Evolutionary conservation across 2,113 vertebrate genomes (phyloP).

Genomic region (Sula dactylatra): DNA sequence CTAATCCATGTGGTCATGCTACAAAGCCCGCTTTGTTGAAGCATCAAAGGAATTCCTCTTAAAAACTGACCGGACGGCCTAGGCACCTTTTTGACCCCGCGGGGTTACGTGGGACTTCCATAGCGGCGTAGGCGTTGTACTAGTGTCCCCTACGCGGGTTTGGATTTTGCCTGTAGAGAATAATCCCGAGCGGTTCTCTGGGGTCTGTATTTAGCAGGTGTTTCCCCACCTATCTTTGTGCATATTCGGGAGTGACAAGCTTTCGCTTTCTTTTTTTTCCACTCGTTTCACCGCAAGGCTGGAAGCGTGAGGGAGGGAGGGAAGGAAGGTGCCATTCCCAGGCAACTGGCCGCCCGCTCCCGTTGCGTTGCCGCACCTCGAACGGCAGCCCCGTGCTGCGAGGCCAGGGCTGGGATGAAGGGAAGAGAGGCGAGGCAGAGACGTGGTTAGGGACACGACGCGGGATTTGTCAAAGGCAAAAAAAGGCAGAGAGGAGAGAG

Average conservation of each 20-base stretch:
- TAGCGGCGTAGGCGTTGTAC: not conserved
- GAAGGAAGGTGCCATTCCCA: not conserved
- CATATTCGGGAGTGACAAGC: constrained; percentile 45
- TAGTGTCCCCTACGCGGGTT: not conserved
- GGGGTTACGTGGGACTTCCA: not conserved
- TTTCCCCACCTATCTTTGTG: constrained; percentile 41
- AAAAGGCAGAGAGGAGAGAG: not conserved
- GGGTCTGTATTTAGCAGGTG: not conserved
- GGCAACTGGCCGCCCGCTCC: not conserved
- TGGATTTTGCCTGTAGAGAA: constrained; percentile 27
- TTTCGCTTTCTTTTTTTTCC: constrained; percentile 22
- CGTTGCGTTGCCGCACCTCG: not conserved
- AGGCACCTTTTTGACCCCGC: not conserved
- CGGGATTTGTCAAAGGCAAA: not conserved
- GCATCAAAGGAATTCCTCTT: constrained; percentile 24
- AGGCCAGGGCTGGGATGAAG: not conserved
- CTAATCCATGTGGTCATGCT: not conserved
- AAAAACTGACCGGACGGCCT: not conserved
- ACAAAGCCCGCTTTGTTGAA: constrained; percentile 10
- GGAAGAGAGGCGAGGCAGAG: not conserved
- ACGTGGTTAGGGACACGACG: not conserved
- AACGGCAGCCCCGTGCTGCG: not conserved
- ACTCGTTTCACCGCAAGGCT: not conserved
- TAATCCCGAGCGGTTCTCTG: not conserved
- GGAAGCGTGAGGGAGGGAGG: not conserved